phyloP scores from a whole-genome alignment of 2,888 invertebrate genomes.

The Mimachlamys varia region DNA sequence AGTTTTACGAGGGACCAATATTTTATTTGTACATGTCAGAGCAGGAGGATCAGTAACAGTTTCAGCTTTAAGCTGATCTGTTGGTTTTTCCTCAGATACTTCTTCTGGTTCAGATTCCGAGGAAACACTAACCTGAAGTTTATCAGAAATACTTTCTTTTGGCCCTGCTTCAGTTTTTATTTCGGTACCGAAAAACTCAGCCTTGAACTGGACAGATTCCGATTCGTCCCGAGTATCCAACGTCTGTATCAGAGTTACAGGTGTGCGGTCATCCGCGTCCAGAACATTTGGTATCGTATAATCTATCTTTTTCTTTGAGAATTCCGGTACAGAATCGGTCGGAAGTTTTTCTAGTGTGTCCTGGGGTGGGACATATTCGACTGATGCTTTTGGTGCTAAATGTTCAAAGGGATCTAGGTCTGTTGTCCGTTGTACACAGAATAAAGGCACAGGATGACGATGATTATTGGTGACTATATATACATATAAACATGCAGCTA shows the following conservation, averaged over 20 bases:
- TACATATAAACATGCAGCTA: background rate
- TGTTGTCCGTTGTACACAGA: slow-evolving; percentile 29
- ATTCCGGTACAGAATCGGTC: slow-evolving; percentile 1
- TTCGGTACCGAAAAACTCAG: background rate
- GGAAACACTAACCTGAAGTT: background rate
- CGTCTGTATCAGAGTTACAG: background rate
- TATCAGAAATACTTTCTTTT: background rate
- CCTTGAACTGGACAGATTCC: background rate
- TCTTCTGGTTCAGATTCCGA: background rate
- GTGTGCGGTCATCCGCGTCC: background rate
- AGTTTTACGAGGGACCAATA: slow-evolving; percentile 2
- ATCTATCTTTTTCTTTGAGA: slow-evolving; percentile 1
- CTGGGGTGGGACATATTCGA: slow-evolving; percentile 28
- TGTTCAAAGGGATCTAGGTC: slow-evolving; percentile 41
- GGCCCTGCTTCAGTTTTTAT: background rate
- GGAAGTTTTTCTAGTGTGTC: slow-evolving; percentile 23
- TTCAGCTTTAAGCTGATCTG: background rate
- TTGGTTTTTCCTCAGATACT: background rate
- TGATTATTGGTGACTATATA: slow-evolving; percentile 9
- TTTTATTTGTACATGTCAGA: background rate
- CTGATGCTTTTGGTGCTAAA: slow-evolving; percentile 38
- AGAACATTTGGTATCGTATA: background rate
- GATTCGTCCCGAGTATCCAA: background rate
- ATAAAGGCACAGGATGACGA: slow-evolving; percentile 37
- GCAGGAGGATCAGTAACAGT: background rate